Conservation (phyloP, 2,113 vertebrate species). For the Petrocephalus zakoni region DNA sequence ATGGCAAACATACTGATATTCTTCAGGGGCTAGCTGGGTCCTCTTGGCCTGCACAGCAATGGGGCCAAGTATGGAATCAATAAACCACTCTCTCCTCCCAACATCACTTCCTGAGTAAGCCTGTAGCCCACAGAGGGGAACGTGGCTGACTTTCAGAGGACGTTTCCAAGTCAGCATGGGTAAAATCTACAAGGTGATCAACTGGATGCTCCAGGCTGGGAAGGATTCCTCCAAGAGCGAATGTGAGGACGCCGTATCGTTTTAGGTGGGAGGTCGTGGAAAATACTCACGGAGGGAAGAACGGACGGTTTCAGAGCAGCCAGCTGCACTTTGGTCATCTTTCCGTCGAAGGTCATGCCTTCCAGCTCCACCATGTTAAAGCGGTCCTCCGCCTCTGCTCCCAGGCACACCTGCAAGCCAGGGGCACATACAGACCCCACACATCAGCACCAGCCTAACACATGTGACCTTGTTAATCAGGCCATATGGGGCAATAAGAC, state of each 20-base stretch:
- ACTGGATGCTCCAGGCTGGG: background rate
- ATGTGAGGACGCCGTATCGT: background rate
- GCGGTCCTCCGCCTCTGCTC: conserved; percentile 64
- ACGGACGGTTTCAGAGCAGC: conserved; percentile 64
- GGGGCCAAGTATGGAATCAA: no score
- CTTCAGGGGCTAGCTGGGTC: no score
- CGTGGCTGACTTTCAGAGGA: background rate
- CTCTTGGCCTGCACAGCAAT: no score
- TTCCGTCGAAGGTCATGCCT: conserved; percentile 62
- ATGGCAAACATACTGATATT: no score
- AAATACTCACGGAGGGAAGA: conserved; percentile 63
- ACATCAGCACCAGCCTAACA: background rate
- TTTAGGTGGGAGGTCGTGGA: background rate
- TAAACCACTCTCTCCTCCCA: no score
- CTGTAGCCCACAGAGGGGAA: background rate
- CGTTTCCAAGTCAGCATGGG: background rate
- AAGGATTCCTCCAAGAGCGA: background rate
- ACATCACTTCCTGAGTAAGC: no score
- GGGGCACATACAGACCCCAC: background rate
- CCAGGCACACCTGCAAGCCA: conserved; percentile 61
- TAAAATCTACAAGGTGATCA: background rate
- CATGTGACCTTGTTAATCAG: background rate
- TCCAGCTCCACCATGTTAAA: conserved; percentile 69
- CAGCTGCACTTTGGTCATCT: conserved; percentile 59
- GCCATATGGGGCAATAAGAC: background rate